These are phyloP conservation scores for Cynaeus angustus DNA, from an alignment of 2,888 invertebrate genomes.

Conservation along the genomic window DNA sequence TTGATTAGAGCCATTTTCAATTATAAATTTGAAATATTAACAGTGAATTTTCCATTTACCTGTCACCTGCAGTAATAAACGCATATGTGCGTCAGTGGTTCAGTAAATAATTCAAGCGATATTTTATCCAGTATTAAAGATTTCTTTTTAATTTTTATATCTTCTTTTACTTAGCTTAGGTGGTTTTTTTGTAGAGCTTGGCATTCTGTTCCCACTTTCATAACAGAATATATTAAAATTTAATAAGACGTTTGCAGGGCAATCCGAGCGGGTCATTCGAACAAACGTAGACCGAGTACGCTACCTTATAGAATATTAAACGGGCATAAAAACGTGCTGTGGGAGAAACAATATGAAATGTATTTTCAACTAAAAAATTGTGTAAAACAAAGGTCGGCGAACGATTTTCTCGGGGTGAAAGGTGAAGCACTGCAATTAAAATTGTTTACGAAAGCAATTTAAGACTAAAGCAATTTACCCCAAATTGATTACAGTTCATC, in stretches of 20 bases:
- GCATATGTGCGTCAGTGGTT: background rate
- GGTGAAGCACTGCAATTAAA: constrained; percentile 30
- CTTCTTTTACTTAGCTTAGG: constrained; percentile 54
- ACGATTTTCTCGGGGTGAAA: constrained; percentile 1
- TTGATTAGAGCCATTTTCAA: constrained; percentile 43
- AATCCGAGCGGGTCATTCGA: constrained; percentile 56
- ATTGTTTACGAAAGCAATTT: constrained; percentile 44
- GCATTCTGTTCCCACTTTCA: constrained; percentile 55
- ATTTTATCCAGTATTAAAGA: constrained; percentile 45
- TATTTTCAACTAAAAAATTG: constrained; percentile 52
- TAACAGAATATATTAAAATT: constrained; percentile 59
- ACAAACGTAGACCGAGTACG: constrained; percentile 54
- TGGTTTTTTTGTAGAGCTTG: constrained; percentile 51
- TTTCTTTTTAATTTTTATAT: constrained; percentile 53
- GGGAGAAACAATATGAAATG: constrained; percentile 59
- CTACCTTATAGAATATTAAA: constrained; percentile 58
- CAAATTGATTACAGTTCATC: constrained; percentile 46
- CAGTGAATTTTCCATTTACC: constrained; percentile 48
- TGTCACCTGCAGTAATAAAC: constrained; percentile 37
- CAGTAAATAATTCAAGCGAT: constrained; percentile 5
- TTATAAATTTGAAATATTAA: constrained; percentile 51
- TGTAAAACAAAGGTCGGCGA: constrained; percentile 35
- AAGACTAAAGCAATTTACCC: constrained; percentile 40
- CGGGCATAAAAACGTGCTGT: constrained; percentile 57
- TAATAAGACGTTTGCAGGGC: constrained; percentile 56